Percentiles rank a stretch among this genome's conserved stretches.
These are phyloP conservation scores for Pentalonia nigronervosa DNA, from an alignment of 1,140 invertebrate genomes.

Conservation along the genomic window DNA sequence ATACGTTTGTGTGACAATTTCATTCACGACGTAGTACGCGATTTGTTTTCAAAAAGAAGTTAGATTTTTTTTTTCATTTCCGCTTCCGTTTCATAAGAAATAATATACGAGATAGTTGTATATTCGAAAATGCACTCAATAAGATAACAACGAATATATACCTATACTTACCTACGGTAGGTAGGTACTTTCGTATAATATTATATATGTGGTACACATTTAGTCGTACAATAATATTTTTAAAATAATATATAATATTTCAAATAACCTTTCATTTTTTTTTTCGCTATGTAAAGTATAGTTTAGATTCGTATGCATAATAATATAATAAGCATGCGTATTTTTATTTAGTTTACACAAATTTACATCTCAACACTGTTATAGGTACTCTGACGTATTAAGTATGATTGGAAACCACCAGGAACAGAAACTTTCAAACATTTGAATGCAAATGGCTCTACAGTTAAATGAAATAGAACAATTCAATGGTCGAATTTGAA, in stretches of 20 bases:
- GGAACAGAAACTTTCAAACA: neutral
- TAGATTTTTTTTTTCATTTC: neutral
- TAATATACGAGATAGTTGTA: neutral
- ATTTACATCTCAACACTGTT: neutral
- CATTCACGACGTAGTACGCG: neutral
- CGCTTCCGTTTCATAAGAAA: neutral
- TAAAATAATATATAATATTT: neutral
- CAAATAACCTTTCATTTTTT: neutral
- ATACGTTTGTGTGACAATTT: neutral
- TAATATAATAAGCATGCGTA: neutral
- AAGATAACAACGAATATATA: neutral
- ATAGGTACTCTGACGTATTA: neutral
- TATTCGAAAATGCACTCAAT: neutral
- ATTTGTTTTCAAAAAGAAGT: neutral
- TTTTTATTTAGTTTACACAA: neutral
- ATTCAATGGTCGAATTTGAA: slow-evolving; percentile 5
- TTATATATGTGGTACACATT: neutral
- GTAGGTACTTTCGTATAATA: neutral
- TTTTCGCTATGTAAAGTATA: neutral
- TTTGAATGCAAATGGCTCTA: neutral
- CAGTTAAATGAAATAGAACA: slow-evolving; percentile 15
- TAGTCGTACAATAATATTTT: neutral
- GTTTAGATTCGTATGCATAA: neutral
- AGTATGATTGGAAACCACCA: slow-evolving; percentile 28
- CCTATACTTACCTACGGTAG: neutral